phyloP scores from a whole-genome alignment of 2,113 vertebrate genomes.

The Larimichthys crocea region DNA sequence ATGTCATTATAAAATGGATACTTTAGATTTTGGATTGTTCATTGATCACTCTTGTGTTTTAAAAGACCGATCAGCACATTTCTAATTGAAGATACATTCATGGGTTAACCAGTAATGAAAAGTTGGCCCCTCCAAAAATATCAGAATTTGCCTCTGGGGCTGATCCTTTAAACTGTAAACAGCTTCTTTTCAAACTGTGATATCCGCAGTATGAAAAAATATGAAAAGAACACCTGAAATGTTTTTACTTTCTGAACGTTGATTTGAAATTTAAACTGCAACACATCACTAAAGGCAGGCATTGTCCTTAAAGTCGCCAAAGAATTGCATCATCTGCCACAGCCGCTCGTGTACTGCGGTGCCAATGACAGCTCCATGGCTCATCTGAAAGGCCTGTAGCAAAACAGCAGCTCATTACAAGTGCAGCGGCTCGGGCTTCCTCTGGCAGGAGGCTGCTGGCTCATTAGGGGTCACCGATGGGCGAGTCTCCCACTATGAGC shows the following conservation, averaged over 20 bases:
- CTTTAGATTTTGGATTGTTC: not conserved
- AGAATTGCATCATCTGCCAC: constrained; percentile 53
- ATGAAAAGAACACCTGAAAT: not conserved
- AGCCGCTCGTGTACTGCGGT: constrained; percentile 51
- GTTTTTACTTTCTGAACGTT: not conserved
- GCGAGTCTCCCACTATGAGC: constrained; percentile 50
- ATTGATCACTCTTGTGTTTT: not conserved
- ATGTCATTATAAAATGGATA: not conserved
- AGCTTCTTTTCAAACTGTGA: not conserved
- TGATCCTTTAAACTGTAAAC: not conserved
- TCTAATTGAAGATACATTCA: not conserved
- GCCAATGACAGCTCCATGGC: constrained; percentile 70
- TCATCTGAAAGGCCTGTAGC: constrained; percentile 69
- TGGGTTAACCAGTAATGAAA: not conserved
- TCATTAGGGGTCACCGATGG: constrained; percentile 76
- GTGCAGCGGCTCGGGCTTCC: constrained; percentile 56
- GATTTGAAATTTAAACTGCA: constrained; percentile 6
- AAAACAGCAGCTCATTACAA: constrained; percentile 72
- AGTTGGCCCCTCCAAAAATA: not conserved
- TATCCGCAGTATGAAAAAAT: not conserved
- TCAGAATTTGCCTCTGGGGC: not conserved
- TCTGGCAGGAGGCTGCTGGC: constrained; percentile 62
- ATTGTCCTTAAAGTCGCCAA: constrained; percentile 54
- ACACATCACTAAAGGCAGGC: constrained; percentile 20
- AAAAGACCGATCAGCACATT: not conserved